Evolutionary conservation across 2,888 invertebrate species (phyloP).

Genomic region (Hylaea fasciaria): DNA sequence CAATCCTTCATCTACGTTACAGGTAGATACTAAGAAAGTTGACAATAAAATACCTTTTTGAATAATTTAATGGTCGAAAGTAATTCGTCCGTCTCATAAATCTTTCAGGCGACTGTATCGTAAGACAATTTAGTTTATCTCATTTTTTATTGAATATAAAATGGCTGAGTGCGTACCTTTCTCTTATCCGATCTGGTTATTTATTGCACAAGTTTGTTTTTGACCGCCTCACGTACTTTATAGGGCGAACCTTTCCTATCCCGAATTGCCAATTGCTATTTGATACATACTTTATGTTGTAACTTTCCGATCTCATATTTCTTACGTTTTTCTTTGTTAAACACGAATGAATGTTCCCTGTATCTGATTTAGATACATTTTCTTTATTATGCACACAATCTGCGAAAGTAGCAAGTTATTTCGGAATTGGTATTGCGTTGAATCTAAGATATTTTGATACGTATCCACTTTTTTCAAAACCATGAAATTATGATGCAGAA

Average conservation of each 20-base stretch:
- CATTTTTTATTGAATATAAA: conserved; percentile 83
- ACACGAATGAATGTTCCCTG: conserved; percentile 55
- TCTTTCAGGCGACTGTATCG: conserved; percentile 67
- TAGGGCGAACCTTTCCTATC: conserved; percentile 81
- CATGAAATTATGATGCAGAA: conserved; percentile 1
- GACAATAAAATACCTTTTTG: conserved; percentile 28
- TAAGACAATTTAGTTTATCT: conserved; percentile 77
- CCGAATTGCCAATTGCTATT: conserved; percentile 82
- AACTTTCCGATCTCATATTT: conserved; percentile 76
- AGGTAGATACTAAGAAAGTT: conserved; percentile 11
- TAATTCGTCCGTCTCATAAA: conserved; percentile 55
- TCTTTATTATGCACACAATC: conserved; percentile 42
- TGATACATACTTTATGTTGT: conserved; percentile 80
- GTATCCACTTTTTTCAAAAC: conserved; percentile 4
- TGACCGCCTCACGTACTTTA: conserved; percentile 84
- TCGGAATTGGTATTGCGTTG: conserved; percentile 25
- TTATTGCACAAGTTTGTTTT: conserved; percentile 84
- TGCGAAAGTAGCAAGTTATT: conserved; percentile 35
- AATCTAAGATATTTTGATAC: conserved; percentile 16
- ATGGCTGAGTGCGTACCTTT: conserved; percentile 77
- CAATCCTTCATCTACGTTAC: conserved; percentile 3
- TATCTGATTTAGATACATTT: conserved; percentile 40
- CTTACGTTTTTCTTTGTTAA: conserved; percentile 62
- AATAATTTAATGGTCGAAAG: conserved; percentile 30
- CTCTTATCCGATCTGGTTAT: conserved; percentile 82